Base-by-base conservation (phyloP, 2,888 invertebrate genomes). In the Dermolepida albohirtum region DNA sequence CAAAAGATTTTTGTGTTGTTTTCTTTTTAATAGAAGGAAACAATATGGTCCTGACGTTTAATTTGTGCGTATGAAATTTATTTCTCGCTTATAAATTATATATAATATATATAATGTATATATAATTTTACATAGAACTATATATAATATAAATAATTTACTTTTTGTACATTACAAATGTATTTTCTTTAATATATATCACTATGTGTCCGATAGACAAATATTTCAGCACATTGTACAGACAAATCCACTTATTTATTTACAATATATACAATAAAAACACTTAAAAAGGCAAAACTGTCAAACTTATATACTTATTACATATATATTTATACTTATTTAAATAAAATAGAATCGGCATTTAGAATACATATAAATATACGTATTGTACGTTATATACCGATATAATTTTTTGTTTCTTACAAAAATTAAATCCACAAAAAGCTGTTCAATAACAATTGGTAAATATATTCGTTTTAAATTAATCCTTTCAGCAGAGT, bases 1-100 rank as follows among this genome's bases (percentile, higher is more conserved):
- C 57, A 57, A 43, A 43, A 41, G 29, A 55, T 27, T 50, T 27
- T 22, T n/a, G n/a, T n/a, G n/a, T n/a, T n/a, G n/a, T 49, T 8
- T 5, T 49, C 10, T 5, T 34, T 29, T 29, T 22, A 22, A 22
- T 22, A 22, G 4, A 55, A 55, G 12, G 34, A 55, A 55, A 55
- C 54, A 41, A 55, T 49, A 59, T 66, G 40, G 51, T 66, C 51
- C 55, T 57, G 57, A 16, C 39, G 55, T 47, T 43, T 72, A 41
- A 73, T 72, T 75, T 73, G 73, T 75, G 74, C 73, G 73, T 73
- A 72, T 74, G 59, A 74, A 76, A 76, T 73, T 72, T 74, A 73
- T 73, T 73, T 64, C 67, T 16, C 14, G 34, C 16, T 47, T 5
- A 49, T 16, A 55, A 67, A 50, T 57, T 65, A 66, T 43, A 44